phyloP scores from a whole-genome alignment of 2,797 vertebrate genomes.

The Pangasius djambal region DNA sequence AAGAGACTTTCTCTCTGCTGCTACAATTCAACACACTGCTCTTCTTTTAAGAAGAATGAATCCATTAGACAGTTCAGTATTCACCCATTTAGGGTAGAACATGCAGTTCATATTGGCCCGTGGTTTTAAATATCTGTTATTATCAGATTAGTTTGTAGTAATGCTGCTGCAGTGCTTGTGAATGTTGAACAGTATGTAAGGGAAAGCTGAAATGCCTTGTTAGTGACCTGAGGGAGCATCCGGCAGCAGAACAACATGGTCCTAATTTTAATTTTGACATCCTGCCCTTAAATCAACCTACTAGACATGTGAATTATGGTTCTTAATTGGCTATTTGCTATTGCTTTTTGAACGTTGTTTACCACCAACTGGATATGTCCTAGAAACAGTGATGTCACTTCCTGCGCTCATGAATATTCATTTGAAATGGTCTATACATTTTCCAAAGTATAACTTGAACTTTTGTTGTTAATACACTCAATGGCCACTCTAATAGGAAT shows the following conservation, averaged over 20 bases:
- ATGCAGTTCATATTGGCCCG: background rate
- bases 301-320: background rate
- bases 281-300: background rate
- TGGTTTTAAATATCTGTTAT: background rate
- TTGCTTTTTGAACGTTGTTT: background rate
- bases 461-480: background rate
- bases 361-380: background rate
- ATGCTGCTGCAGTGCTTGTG: background rate
- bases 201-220: background rate
- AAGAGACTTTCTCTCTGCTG: background rate
- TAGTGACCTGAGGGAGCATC: background rate
- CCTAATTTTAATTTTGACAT: background rate
- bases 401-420: too few species aligned
- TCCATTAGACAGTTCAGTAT: background rate
- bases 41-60: background rate
- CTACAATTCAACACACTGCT: background rate
- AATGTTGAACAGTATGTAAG: slow-evolving; percentile 2
- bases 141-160: background rate
- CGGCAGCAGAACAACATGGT: background rate
- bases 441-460: background rate
- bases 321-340: background rate
- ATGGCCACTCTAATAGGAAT: background rate
- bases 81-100: slow-evolving; percentile 4
- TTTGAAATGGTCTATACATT: background rate
- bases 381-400: background rate